Base-by-base conservation (phyloP, 1,140 invertebrate genomes). In the Macrobrachium nipponense region DNA sequence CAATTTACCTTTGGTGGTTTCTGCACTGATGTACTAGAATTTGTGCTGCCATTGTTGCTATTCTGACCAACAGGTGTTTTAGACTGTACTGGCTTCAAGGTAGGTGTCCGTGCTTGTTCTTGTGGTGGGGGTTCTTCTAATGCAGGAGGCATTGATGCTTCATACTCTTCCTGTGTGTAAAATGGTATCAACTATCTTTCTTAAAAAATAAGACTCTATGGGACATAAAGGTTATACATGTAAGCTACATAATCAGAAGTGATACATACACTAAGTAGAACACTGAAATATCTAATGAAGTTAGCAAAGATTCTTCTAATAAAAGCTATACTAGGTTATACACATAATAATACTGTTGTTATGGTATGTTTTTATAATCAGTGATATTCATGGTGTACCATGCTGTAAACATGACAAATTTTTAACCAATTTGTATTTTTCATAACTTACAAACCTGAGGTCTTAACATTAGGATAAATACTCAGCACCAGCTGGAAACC, bases 51-150 rank as follows among this genome's bases (percentile, higher is more conserved):
- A 51, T 51, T 51, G 12, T 6, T 51, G 51, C 51, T 51, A 51
- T 51, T 51, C 12, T 51, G 51, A 51, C 51, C 51, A 51, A 51
- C 51, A 3, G 51, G 51, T 51, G 51, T 85, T 91, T 91, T 27
- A 90, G 90, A 68, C 86, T 51, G 51, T 51, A 51, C 51, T 51
- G 85, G 80, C 68, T 89, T 89, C 44, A 81, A 86, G 58, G 76
- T 87, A 18, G 88, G 88, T 14, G 89, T 90, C 73, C 89, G 89
- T 15, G 88, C 86, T 51, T 84, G 76, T 70, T 88, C 89, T 44
- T 82, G 86, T 17, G 75, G 78, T 36, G 81, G 81, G 15, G 85
- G 61, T 75, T 89, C 78, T 43, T 87, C 84, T 36, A 88, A 58
- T 15, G 75, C 59, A 18, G 88, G 87, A 77, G 89, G 89, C 59